Evolutionary conservation across 2,888 invertebrate species (phyloP), one percentile per base, ranked within the genome.

Genomic region (Drosophila picticornis): DNA sequence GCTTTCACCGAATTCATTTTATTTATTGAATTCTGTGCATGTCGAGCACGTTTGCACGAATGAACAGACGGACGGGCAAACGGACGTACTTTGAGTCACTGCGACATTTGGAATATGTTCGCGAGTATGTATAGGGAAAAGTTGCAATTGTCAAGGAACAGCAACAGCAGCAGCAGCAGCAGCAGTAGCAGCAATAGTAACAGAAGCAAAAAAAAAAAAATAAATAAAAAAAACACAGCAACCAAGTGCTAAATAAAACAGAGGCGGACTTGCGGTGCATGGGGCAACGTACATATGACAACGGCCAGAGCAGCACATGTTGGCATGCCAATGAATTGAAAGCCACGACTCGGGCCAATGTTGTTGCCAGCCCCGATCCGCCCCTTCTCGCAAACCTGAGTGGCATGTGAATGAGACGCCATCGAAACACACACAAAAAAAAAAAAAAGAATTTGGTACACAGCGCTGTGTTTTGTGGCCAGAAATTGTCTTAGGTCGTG

Each of bases 401-500:
- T 90, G 84, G 90, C 90, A 86, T 90, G 89, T 86, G 86, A 90
- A 90, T 86, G 87, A 86, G 90, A 56, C 66, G 74, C 57, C 69
- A 65, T 58, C 61, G 76, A 52, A 63, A 55, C 66, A 51, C 32
- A 40, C 29, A n/a, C 9, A 19, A 4, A 27, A 9, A n/a, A 16
- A 16, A 25, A 10, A 55, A 31, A 27, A 40, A 40, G 58, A 80
- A 83, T 81, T 81, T 82, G 83, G 65, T 78, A 75, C 71, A 80
- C 71, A 65, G 69, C 56, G 75, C 60, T 64, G 67, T 72, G 64
- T 68, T 71, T 56, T 64, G 61, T 70, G 74, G 75, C 65, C 78
- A 88, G 88, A 79, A 79, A 86, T 86, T 86, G 88, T 86, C 85
- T 88, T 75, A 88, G 88, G 85, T 86, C 88, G 88, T 86, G 85